A percentile compares a stretch with the other conserved stretches of the same genome.
Evolutionary conservation across 2,888 invertebrate species (phyloP).

Genomic region (Halocaridina rubra): DNA sequence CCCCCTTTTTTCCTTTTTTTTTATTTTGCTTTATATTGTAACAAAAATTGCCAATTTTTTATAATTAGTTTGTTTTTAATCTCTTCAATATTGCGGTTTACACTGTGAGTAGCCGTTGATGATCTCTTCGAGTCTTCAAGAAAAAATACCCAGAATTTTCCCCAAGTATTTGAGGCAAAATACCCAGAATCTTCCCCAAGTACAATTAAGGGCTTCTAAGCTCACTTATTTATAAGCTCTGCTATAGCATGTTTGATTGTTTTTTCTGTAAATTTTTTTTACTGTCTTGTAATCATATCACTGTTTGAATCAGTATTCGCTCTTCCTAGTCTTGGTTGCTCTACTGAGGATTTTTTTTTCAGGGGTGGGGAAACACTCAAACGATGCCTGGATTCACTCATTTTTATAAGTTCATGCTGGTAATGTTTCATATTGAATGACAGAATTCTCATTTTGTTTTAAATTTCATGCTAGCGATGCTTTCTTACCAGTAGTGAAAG

Average conservation of each 20-base stretch:
- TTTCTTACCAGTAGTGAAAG: no score
- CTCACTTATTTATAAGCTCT: conserved; percentile 52
- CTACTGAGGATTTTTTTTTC: no score
- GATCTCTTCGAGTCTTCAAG: no score
- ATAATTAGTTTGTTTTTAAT: no score
- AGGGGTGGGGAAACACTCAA: no score
- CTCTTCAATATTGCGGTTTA: no score
- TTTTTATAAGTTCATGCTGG: no score
- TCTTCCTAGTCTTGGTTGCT: conserved; percentile 34
- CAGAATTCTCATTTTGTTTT: no score
- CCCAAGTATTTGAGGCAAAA: conserved; percentile 54
- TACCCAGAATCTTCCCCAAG: conserved; percentile 51
- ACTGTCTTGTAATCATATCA: conserved; percentile 29
- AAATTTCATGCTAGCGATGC: no score
- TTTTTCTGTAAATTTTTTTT: background rate
- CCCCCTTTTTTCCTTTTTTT: conserved; percentile 1
- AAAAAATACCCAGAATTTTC: conserved; percentile 46
- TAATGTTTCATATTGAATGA: no score
- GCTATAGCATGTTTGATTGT: conserved; percentile 21
- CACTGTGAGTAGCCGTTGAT: background rate
- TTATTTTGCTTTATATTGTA: background rate
- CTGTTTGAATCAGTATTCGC: conserved; percentile 49
- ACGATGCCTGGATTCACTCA: no score
- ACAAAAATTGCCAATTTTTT: no score
- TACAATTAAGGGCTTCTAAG: conserved; percentile 48